These are phyloP conservation scores for Halichoerus grypus DNA, from an alignment of 2,113 vertebrate species.

Conservation along the genomic window DNA sequence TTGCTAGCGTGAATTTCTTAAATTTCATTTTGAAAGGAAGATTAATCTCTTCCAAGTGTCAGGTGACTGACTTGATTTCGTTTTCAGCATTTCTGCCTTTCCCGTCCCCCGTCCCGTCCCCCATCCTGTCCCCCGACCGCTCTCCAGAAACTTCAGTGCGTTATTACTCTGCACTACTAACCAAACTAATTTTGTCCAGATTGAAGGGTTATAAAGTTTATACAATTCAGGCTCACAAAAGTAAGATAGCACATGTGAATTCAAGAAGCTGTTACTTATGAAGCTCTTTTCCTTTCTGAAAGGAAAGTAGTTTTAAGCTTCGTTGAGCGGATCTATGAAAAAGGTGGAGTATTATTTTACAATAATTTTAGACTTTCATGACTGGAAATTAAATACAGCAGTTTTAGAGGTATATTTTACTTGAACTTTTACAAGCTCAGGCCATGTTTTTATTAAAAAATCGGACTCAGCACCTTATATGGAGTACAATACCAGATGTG, in stretches of 20 bases:
- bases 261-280: conserved; percentile 62
- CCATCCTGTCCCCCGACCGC: neutral
- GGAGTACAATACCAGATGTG: conserved; percentile 83
- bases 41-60: neutral
- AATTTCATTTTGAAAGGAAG: conserved; percentile 23
- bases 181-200: conserved; percentile 72
- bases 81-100: neutral
- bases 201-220: conserved; percentile 58
- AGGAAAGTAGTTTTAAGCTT: conserved; percentile 75
- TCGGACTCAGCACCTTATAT: conserved; percentile 69
- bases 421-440: conserved; percentile 82
- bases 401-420: conserved; percentile 82
- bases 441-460: conserved; percentile 85
- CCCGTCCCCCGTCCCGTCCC: neutral
- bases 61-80: neutral
- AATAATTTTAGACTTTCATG: conserved; percentile 81
- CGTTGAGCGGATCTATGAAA: conserved; percentile 73
- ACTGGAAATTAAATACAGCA: conserved; percentile 81
- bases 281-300: conserved; percentile 65
- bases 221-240: conserved; percentile 40
- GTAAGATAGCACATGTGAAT: conserved; percentile 65
- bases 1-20: neutral
- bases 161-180: conserved; percentile 38
- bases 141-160: conserved; percentile 3
- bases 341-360: conserved; percentile 78